Conservation (phyloP, 2,113 vertebrate species). For the Misgurnus anguillicaudatus region DNA sequence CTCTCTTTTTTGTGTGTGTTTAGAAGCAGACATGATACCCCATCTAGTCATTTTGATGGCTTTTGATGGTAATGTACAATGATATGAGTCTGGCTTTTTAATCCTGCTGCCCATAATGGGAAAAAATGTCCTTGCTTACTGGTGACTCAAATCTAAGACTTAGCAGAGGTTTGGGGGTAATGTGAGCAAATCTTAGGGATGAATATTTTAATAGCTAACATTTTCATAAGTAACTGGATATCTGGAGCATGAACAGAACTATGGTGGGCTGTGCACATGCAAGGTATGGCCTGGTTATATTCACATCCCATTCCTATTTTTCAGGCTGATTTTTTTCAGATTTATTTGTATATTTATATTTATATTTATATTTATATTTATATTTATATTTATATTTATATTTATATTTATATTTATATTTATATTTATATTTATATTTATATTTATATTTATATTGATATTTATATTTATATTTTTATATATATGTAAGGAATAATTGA, state of each 20-base stretch:
- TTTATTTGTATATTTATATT: no score
- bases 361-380: no score
- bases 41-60: not conserved
- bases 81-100: constrained; percentile 51
- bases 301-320: no score
- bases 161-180: constrained; percentile 2
- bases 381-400: no score
- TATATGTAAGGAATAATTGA: no score
- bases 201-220: constrained; percentile 43
- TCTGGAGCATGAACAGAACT: constrained; percentile 48
- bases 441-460: no score
- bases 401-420: no score
- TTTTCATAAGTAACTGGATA: constrained; percentile 59
- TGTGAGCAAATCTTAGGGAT: constrained; percentile 39
- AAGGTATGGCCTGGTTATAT: no score
- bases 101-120: constrained; percentile 53
- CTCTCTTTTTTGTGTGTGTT: not conserved
- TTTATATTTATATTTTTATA: no score
- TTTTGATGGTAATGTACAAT: constrained; percentile 47
- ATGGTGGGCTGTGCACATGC: no score
- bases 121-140: constrained; percentile 57
- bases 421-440: no score
- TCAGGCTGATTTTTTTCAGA: no score
- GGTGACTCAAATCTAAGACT: constrained; percentile 49
- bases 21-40: constrained; percentile 23